Conservation (phyloP, 2,113 vertebrate species). For the Athene cunicularia region DNA sequence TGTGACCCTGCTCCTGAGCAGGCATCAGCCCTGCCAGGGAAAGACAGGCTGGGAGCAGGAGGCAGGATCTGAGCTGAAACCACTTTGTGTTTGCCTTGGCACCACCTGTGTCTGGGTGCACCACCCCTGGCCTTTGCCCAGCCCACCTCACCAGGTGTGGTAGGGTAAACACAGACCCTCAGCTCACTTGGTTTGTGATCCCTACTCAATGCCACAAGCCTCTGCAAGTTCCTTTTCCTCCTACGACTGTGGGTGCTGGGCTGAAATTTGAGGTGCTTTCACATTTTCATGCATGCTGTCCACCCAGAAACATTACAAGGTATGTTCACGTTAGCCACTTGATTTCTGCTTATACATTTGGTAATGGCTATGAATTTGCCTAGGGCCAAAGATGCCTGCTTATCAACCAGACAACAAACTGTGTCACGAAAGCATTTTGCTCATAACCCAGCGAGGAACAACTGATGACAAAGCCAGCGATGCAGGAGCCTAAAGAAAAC, state of each 20-base stretch:
- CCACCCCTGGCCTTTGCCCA: not conserved
- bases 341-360: not conserved
- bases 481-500: not conserved
- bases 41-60: not conserved
- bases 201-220: not conserved
- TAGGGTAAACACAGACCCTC: not conserved
- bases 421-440: not conserved
- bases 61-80: not conserved
- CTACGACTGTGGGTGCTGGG: not conserved
- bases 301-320: not conserved
- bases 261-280: not conserved
- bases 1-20: not conserved
- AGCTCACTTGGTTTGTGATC: accelerated
- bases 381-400: not conserved
- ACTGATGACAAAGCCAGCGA: not conserved
- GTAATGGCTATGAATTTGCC: not conserved
- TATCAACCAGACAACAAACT: not conserved
- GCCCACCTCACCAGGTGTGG: not conserved
- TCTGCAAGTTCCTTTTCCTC: not conserved
- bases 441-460: not conserved
- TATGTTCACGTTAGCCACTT: not conserved
- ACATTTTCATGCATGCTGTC: not conserved
- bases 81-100: not conserved
- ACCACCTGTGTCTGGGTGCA: not conserved
- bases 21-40: not conserved